Base-by-base conservation (phyloP, 2,888 invertebrate genomes). In the Megalurothrips usitatus region DNA sequence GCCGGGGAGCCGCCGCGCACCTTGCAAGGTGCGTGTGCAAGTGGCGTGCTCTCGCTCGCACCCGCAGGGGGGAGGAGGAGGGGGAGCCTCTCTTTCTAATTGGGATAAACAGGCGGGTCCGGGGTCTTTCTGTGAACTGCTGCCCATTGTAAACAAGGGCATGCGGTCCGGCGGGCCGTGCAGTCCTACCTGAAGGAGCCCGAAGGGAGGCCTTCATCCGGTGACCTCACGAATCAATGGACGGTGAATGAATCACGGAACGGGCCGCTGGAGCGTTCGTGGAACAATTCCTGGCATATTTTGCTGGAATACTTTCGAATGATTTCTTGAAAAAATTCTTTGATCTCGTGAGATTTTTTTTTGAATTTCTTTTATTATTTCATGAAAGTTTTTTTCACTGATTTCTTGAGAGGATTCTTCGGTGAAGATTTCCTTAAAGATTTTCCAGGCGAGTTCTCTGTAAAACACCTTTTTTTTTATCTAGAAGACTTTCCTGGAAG, bases 81-180 rank as follows among this genome's bases (percentile, higher is more conserved):
- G 19, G 19, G 63, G 14, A 9, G n/a, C 63, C 19, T 23, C 19
- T 17, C 19, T 26, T 12, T 26, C 68, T 75, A 75, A 75, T 75
- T 75, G 68, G 68, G 68, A 75, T 75, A 75, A 75, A 75, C 68
- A 75, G 23, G 68, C 10, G 17, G 58, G 52, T 9, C 52, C 52
- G 49, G 49, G 52, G 58, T 17, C 17, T 58, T 58, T 43, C 34
- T 43, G 58, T n/a, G 58, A 52, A 58, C 17, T 75, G 23, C 23
- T 58, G 58, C 58, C 34, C 34, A 43, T 43, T 58, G 58, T 58
- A 58, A 58, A 58, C n/a, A 58, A 58, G 58, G 58, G 58, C n/a
- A 14, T 58, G 58, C 34, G 58, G 58, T 52, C 68, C 68, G 12
- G 23, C 26, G 68, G 23, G 23, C 68, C 1, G 68, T 58, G 58